phyloP scores from a whole-genome alignment of 2,797 vertebrate genomes.

The Syngnathus rostellatus region DNA sequence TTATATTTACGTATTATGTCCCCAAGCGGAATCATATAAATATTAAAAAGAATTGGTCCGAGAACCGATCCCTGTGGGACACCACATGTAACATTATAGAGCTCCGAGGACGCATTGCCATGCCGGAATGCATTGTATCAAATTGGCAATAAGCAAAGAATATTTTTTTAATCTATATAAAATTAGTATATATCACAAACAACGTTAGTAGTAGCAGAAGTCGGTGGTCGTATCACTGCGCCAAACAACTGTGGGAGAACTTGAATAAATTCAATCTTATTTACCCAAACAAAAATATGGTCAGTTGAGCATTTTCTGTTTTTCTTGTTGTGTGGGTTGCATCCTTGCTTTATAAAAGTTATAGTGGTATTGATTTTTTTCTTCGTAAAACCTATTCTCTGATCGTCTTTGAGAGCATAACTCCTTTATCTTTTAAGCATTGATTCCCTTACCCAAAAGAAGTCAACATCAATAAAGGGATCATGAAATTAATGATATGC shows the following conservation, averaged over 20 bases:
- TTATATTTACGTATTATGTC: too few relatives aligned
- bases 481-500: background rate
- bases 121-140: too few relatives aligned
- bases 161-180: too few relatives aligned
- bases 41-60: too few relatives aligned
- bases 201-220: too few relatives aligned
- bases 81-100: too few relatives aligned
- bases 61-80: too few relatives aligned
- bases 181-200: too few relatives aligned
- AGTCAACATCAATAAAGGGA: background rate
- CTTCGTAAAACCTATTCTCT: background rate
- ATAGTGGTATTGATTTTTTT: background rate
- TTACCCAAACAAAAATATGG: background rate
- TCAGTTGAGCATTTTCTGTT: background rate
- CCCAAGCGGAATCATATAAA: too few relatives aligned
- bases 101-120: too few relatives aligned
- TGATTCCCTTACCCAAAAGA: background rate
- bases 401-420: background rate
- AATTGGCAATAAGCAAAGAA: too few relatives aligned
- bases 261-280: background rate
- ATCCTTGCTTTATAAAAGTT: background rate
- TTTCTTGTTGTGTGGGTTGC: background rate
- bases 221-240: too few relatives aligned
- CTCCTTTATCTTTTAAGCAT: background rate
- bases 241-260: background rate